Evolutionary conservation across 1,140 invertebrate genomes (phyloP), one percentile per base, ranked within the genome.

Genomic region (Megalonaias nervosa): DNA sequence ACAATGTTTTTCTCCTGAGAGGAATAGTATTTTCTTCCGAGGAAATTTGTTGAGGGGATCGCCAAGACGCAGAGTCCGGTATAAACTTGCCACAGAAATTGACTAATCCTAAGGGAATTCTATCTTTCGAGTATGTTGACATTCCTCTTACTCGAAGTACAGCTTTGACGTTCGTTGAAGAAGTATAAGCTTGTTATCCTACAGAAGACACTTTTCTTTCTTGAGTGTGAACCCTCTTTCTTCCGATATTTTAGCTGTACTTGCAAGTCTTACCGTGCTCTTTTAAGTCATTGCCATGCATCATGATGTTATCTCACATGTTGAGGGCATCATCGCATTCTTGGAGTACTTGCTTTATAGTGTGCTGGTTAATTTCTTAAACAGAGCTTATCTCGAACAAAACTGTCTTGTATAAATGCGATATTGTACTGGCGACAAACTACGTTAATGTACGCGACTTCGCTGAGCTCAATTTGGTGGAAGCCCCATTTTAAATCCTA

Each of bases 381-480:
- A 21, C 69, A 71, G 48, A 71, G 38, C 13, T 71, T 14, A 71
- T 31, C 19, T 48, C 69, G 58, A 71, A 71, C 69, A 70, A 16
- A 13, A 57, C 16, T 21, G 48, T 48, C 1, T 71, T 71, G 56
- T 59, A 71, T 57, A 57, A 13, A 21, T 58, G 58, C 56, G 56
- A 4, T 71, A 12, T 48, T 21, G 23, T 71, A 60, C 73, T 3
- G 11, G 75, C 58, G n/a, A 21, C 11, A 31, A 70, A 71, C 31
- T 67, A 71, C 11, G 68, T 71, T 17, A 71, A 58, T 31, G 17
- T 83, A 23, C 17, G 71, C 75, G 21, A 76, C 76, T 75, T 71
- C 26, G 23, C 77, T 65, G 12, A 85, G 62, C 38, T 81, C 79
- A n/a, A 84, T 59, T 64, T 86, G 82, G 68, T 87, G 83, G 61